These are phyloP conservation scores for Lepidurus apus DNA, from an alignment of 1,140 invertebrate species.

Conservation along the genomic window DNA sequence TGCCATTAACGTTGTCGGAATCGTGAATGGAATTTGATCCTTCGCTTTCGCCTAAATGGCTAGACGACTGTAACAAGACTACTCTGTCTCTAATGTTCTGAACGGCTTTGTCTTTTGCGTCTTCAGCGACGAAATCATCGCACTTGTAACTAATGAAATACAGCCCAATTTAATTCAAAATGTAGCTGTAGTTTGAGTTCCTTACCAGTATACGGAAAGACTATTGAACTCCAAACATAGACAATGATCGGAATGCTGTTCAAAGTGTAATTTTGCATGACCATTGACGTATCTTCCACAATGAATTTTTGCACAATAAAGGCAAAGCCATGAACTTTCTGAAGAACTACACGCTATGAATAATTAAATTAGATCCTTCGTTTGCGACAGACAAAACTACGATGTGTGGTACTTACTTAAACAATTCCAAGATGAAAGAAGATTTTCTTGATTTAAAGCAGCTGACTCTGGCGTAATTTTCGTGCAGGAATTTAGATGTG, in stretches of 20 bases:
- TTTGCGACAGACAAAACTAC: not conserved
- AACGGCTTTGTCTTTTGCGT: slow-evolving; percentile 57
- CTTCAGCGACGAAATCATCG: slow-evolving; percentile 74
- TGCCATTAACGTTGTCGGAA: not conserved
- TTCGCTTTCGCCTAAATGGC: not conserved
- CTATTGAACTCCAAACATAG: slow-evolving; percentile 70
- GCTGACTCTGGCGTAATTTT: not conserved
- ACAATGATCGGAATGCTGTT: slow-evolving; percentile 56
- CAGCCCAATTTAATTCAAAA: slow-evolving; percentile 22
- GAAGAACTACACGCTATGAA: slow-evolving; percentile 60
- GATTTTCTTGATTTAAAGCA: not conserved
- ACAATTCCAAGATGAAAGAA: not conserved
- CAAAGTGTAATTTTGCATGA: slow-evolving; percentile 67
- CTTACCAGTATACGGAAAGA: slow-evolving; percentile 68
- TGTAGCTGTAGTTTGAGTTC: slow-evolving; percentile 35
- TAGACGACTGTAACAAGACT: not conserved
- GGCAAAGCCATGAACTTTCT: slow-evolving; percentile 68
- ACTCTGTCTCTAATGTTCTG: slow-evolving; percentile 53
- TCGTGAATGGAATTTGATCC: not conserved
- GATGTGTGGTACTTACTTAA: not conserved
- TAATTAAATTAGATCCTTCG: slow-evolving; percentile 26
- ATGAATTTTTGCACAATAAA: slow-evolving; percentile 63
- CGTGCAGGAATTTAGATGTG: not conserved
- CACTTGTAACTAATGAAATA: slow-evolving; percentile 63
- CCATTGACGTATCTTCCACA: slow-evolving; percentile 73